phyloP scores from a whole-genome alignment of 2,888 invertebrate species.

The Heteropelma amictum region DNA sequence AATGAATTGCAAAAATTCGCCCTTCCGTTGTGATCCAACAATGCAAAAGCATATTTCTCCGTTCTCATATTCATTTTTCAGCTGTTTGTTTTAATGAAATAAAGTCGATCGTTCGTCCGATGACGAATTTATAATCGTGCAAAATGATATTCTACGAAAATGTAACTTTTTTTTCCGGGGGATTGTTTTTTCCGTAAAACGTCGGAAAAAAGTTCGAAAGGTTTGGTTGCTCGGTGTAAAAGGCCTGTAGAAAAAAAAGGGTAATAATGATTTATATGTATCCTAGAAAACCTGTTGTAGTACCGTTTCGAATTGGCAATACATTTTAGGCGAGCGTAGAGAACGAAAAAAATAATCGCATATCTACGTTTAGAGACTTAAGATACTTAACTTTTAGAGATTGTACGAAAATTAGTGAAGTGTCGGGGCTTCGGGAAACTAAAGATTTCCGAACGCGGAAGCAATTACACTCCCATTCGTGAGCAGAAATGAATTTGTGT shows the following conservation, averaged over 20 bases:
- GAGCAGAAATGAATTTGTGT: constrained; percentile 11
- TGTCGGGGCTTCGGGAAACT: constrained; percentile 13
- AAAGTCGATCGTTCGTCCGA: not conserved
- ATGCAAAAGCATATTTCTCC: not conserved
- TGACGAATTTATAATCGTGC: not conserved
- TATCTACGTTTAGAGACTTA: constrained; percentile 30
- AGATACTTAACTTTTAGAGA: constrained; percentile 43
- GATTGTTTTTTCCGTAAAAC: not conserved
- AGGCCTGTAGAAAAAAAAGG: constrained; percentile 19
- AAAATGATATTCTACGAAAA: not conserved
- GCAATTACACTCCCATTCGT: constrained; percentile 30
- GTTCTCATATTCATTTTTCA: not conserved
- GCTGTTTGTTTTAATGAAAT: not conserved
- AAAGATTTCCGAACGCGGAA: constrained; percentile 5
- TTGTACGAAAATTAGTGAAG: constrained; percentile 35
- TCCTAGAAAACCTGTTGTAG: constrained; percentile 24
- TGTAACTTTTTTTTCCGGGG: not conserved
- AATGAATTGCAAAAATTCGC: too few relatives aligned
- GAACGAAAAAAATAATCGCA: constrained; percentile 12
- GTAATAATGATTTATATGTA: constrained; percentile 36
- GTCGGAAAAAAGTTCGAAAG: not conserved
- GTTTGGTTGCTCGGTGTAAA: not conserved
- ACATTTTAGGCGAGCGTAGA: constrained; percentile 38
- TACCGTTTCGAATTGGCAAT: constrained; percentile 54
- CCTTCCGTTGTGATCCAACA: too few relatives aligned